A percentile compares a stretch with the other conserved stretches of the same genome.
phyloP scores from a whole-genome alignment of 2,113 vertebrate genomes.

The Cacatua alba region DNA sequence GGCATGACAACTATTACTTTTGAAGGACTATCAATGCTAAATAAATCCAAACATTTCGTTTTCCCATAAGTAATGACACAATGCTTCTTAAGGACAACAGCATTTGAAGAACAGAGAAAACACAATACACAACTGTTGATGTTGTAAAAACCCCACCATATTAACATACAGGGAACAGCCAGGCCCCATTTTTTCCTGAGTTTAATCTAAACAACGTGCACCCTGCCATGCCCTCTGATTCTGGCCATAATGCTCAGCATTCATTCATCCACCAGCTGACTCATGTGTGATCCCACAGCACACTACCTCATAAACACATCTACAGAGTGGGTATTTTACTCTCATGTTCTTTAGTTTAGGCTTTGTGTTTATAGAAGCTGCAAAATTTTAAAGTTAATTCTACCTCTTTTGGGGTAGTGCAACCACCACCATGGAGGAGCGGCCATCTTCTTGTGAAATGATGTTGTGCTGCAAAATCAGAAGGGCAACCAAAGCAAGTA shows the following conservation, averaged over 20 bases:
- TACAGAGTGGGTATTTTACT: background rate
- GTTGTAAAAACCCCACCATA: background rate
- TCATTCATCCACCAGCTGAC: background rate
- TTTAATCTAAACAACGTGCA: background rate
- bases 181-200: background rate
- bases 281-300: fast-evolving
- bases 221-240: background rate
- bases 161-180: background rate
- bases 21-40: background rate
- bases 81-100: background rate
- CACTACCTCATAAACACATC: background rate
- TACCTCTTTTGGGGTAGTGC: background rate
- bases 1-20: background rate
- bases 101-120: background rate
- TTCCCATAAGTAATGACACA: background rate
- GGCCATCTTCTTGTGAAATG: background rate
- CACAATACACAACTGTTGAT: background rate
- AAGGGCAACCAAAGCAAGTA: background rate
- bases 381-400: background rate
- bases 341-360: background rate
- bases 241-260: background rate
- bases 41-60: background rate
- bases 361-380: background rate
- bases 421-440: background rate
- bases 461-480: background rate